Conservation (phyloP, 1,140 invertebrate genomes). For the Eupristina koningsbergeri region DNA sequence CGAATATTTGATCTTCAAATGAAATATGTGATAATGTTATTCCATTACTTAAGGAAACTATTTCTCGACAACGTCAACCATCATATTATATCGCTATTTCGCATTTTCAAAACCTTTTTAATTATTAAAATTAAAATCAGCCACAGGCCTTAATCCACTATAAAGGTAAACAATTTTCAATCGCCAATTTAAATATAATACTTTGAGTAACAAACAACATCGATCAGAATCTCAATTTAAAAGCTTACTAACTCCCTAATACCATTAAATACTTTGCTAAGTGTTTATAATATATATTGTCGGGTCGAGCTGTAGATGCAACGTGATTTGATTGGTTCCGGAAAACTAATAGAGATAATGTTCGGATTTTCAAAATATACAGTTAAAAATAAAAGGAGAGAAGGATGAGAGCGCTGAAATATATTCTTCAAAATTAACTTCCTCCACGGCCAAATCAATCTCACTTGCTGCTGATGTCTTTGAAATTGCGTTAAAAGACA, state of each 20-base stretch:
- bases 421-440: neutral
- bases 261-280: neutral
- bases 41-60: no score
- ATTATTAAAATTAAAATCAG: no score
- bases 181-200: no score
- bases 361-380: neutral
- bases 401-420: neutral
- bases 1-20: no score
- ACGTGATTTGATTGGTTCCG: neutral
- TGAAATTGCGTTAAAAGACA: neutral
- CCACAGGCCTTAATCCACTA: no score
- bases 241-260: neutral
- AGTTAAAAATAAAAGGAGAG: neutral
- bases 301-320: neutral
- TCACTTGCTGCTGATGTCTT: neutral
- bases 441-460: neutral
- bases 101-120: no score
- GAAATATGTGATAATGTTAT: no score
- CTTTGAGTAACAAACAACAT: neutral
- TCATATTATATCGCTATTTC: no score
- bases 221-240: neutral
- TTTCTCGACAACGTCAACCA: no score
- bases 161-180: no score
- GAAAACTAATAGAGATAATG: neutral
- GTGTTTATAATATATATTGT: neutral